phyloP scores from a whole-genome alignment of 2,888 invertebrate species.

The Spodoptera exigua region DNA sequence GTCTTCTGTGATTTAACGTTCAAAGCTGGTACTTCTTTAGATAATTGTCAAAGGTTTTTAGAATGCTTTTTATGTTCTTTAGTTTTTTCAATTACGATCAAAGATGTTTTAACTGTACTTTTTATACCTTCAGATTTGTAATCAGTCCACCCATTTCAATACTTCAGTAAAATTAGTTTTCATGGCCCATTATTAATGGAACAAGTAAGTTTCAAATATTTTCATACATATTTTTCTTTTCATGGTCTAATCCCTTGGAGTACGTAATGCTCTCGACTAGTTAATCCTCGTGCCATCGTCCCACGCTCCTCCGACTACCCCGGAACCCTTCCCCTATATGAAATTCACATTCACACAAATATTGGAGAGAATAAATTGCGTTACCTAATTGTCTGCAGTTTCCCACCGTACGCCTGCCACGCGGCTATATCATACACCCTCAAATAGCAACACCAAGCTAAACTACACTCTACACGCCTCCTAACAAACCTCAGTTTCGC shows the following conservation, averaged over 20 bases:
- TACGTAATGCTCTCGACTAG: slow-evolving; percentile 44
- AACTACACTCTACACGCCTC: slow-evolving; percentile 42
- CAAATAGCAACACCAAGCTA: slow-evolving; percentile 33
- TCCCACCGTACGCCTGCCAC: slow-evolving; percentile 84
- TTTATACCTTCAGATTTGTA: too few species aligned
- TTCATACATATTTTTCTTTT: slow-evolving; percentile 25
- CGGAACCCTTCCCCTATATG: slow-evolving; percentile 59
- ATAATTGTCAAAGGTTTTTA: slow-evolving; percentile 2
- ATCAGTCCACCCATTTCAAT: too few species aligned
- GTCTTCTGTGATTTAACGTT: slow-evolving; percentile 11
- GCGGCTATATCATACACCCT: slow-evolving; percentile 76
- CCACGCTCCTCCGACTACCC: slow-evolving; percentile 63
- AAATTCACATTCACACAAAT: slow-evolving; percentile 70
- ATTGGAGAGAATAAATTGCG: slow-evolving; percentile 79
- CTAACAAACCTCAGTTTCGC: slow-evolving; percentile 27
- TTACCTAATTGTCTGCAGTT: slow-evolving; percentile 84
- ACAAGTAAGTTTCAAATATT: slow-evolving; percentile 9
- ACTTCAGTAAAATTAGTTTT: neutral
- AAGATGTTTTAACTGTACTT: too few species aligned
- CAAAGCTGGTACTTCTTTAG: too few species aligned
- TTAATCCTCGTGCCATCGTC: slow-evolving; percentile 61
- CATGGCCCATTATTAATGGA: neutral
- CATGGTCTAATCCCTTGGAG: slow-evolving; percentile 46
- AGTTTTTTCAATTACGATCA: too few species aligned
- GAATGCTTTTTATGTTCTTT: too few species aligned